Evolutionary conservation across 2,797 vertebrate species (phyloP).

Genomic region (Distichodus sexfasciatus): DNA sequence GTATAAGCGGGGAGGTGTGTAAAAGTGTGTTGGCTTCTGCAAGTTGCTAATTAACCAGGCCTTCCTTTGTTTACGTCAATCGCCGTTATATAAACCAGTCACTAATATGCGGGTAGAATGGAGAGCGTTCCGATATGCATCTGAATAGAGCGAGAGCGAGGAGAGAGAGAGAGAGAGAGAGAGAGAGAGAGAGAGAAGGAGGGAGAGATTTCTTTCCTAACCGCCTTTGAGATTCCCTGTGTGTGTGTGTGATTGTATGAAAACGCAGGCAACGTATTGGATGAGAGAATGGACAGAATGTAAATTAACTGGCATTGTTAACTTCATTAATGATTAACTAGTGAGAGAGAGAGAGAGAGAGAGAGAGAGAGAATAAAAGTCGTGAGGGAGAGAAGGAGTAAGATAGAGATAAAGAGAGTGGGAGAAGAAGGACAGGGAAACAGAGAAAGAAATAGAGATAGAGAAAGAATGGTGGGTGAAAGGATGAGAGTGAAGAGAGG

Average conservation of each 20-base stretch:
- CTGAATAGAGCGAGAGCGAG: conserved; percentile 36
- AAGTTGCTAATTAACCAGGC: conserved; percentile 76
- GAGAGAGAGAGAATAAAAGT: conserved; percentile 31
- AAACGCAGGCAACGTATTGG: no score
- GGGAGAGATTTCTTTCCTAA: conserved; percentile 73
- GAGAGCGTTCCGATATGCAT: conserved; percentile 60
- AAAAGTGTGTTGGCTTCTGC: conserved; percentile 43
- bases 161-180: conserved; percentile 3
- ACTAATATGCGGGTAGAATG: conserved; percentile 50
- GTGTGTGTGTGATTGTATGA: no score
- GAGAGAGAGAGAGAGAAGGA: conserved; percentile 47
- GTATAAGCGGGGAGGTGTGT: conserved; percentile 32
- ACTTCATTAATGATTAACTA: neutral
- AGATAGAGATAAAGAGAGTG: conserved; percentile 28
- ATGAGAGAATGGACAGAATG: no score
- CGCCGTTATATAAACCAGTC: conserved; percentile 66
- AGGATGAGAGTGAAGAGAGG: no score
- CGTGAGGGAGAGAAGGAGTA: conserved; percentile 30
- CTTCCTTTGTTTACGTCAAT: conserved; percentile 73
- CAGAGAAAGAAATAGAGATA: conserved; percentile 14
- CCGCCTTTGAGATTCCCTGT: no score
- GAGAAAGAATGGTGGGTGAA: no score
- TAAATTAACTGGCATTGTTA: no score
- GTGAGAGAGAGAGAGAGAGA: conserved; percentile 41
- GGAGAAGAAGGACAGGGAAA: conserved; percentile 22